These are phyloP conservation scores for Dinomys branickii DNA, from an alignment of 2,113 vertebrate genomes.

Conservation along the genomic window DNA sequence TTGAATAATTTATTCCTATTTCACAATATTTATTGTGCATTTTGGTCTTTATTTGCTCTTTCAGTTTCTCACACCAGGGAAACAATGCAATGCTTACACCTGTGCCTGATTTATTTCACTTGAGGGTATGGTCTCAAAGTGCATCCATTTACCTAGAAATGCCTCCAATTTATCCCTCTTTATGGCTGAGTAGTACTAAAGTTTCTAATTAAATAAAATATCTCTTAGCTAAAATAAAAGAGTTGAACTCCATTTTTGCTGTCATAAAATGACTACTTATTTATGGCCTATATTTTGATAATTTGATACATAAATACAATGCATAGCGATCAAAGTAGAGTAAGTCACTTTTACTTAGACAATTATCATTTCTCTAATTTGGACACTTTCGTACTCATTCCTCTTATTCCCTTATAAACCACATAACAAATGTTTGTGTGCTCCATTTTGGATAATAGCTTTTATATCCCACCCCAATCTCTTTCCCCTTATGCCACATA, in stretches of 20 bases:
- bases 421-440: background rate
- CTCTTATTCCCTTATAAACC: background rate
- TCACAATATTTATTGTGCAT: background rate
- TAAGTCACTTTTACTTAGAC: background rate
- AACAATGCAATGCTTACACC: background rate
- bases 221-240: background rate
- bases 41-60: background rate
- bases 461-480: background rate
- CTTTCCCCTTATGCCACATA: fast-evolving
- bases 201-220: background rate
- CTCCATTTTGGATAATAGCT: background rate
- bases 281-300: background rate
- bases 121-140: background rate
- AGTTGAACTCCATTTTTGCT: background rate
- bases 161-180: no score
- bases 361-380: no score
- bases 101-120: no score
- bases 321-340: background rate
- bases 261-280: no score
- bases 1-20: background rate
- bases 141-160: background rate
- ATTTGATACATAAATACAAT: background rate
- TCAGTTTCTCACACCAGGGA: background rate
- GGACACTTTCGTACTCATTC: background rate
- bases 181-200: background rate